Base-by-base conservation (phyloP, 2,113 vertebrate species). In the Caracal caracal region DNA sequence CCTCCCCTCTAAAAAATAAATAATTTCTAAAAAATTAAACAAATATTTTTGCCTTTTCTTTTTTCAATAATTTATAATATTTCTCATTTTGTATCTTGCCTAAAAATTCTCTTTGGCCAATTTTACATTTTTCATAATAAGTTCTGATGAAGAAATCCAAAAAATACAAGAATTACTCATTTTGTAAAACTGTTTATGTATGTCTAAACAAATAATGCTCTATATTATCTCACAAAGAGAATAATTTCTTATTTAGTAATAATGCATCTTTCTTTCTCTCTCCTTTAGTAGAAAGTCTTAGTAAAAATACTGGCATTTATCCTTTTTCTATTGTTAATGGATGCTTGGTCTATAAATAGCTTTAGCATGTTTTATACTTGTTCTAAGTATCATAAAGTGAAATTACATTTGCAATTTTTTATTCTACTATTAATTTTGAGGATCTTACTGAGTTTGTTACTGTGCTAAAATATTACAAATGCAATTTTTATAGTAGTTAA, bases 381-480 rank as follows among this genome's bases (percentile, higher is more conserved):
- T 85, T 79, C 13, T 68, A 75, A 92, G 28, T 75, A 75, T 49
- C 30, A 59, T 80, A 75, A 26, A 65, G 7, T 68, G 17, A 15
- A 96, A 63, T 92, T 43, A 65, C 15, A 81, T 26, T 86, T 85
- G 19, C 5, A 84, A 56, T 73, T 95, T 94, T 82, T 94, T 35
- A 80, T 93, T 76, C n/a, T 85, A 43, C 30, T 94, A 80, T 94
- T 85, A 47, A 8, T 78, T 81, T 81, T 91, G 10, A 76, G 22
- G 3, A 92, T 43, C 33, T 93, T 75, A 88, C 3, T 85, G 49
- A 88, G 12, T 91, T 85, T 79, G 24, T 87, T 90, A 91, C 51
- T 70, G 20, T 82, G n/a, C 51, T 90, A 40, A 51, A 93, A 43
- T 83, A 10, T 24, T 59, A 86, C 5, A 78, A 88, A 76, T 93